Conservation (phyloP, 2,113 vertebrate species). For the Grantiella picta region DNA sequence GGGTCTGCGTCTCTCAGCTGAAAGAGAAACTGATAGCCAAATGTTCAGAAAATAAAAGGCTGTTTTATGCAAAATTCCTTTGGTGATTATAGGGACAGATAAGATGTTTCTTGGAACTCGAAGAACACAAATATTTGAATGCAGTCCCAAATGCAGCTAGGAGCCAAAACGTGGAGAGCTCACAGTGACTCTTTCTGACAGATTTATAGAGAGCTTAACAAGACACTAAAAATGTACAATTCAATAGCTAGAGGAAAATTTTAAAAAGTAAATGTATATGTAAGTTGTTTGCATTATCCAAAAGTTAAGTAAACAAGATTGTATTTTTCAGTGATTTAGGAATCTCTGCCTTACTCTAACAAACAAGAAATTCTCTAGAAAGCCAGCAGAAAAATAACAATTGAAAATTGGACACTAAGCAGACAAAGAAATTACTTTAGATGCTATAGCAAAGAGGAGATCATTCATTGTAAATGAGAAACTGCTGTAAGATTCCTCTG, state of each 20-base stretch:
- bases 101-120: conserved; percentile 44
- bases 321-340: not conserved
- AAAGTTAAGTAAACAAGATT: not conserved
- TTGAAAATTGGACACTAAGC: not conserved
- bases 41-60: not conserved
- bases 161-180: not conserved
- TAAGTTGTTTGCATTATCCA: not conserved
- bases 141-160: not conserved
- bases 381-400: not conserved
- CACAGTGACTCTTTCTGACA: not conserved
- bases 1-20: not conserved
- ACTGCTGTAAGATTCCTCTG: not conserved
- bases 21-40: not conserved
- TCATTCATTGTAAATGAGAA: not conserved
- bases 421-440: not conserved
- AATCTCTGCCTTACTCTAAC: not conserved
- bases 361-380: not conserved
- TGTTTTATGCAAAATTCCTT: not conserved
- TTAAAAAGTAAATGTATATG: not conserved
- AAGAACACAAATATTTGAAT: conserved; percentile 22
- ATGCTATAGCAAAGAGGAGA: not conserved
- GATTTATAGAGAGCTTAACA: not conserved
- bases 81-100: conserved; percentile 15
- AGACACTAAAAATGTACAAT: not conserved
- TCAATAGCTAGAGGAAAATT: not conserved